phyloP scores from a whole-genome alignment of 2,797 vertebrate species.

The Aselliscus stoliczkanus region DNA sequence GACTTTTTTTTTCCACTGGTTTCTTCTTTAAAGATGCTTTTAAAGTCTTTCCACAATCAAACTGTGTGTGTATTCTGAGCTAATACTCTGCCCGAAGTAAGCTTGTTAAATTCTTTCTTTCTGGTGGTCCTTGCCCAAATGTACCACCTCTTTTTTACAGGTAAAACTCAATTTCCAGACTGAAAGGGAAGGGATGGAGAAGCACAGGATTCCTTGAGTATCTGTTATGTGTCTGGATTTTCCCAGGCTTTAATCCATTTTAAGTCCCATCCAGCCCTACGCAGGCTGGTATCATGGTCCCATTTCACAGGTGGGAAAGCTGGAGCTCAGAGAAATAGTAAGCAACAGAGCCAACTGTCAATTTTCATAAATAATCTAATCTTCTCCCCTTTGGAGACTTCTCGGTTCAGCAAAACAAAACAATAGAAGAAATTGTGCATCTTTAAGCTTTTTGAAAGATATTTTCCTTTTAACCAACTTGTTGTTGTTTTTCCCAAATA shows the following conservation, averaged over 20 bases:
- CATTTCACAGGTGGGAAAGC: not conserved
- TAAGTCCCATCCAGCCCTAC: not conserved
- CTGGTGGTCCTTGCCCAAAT: not conserved
- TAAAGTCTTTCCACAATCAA: conserved; percentile 8
- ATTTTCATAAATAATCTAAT: not conserved
- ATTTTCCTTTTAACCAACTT: not conserved
- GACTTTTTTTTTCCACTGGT: not conserved
- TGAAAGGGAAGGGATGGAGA: not conserved
- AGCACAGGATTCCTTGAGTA: not conserved
- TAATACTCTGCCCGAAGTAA: not conserved
- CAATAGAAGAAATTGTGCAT: not conserved
- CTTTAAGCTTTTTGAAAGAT: not conserved
- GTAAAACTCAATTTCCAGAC: not conserved
- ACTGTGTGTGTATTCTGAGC: not conserved
- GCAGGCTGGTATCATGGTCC: not conserved
- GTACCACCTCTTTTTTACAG: not conserved
- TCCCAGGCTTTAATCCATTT: not conserved
- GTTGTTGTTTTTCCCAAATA: not conserved
- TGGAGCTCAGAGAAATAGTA: not conserved
- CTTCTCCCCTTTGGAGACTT: not conserved
- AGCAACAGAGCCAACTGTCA: not conserved
- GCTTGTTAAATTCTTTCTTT: not conserved
- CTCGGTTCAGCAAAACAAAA: not conserved
- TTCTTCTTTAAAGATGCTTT: conserved; percentile 24
- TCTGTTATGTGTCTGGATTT: not conserved